These are phyloP conservation scores for Lomographa bimaculata DNA, from an alignment of 2,888 invertebrate species.

Conservation along the genomic window DNA sequence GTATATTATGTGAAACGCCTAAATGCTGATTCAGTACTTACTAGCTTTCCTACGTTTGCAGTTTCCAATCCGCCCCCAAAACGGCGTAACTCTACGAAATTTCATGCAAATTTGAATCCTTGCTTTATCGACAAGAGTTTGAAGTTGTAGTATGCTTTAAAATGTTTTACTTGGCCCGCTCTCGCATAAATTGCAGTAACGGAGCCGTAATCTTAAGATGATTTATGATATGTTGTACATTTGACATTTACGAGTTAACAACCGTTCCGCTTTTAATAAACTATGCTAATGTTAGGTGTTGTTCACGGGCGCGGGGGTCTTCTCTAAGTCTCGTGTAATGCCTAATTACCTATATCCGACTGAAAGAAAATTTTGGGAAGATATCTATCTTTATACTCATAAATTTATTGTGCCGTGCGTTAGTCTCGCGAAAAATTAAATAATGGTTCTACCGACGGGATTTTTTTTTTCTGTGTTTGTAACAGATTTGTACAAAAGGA, in stretches of 20 bases:
- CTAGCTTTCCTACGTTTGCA: slow-evolving; percentile 69
- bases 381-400: no score
- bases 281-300: slow-evolving; percentile 80
- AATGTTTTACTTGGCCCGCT: slow-evolving; percentile 45
- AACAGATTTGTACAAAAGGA: no score
- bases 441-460: no score
- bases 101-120: slow-evolving; percentile 37
- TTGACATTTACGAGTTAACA: slow-evolving; percentile 81
- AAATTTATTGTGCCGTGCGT: no score
- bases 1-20: slow-evolving; percentile 63
- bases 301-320: slow-evolving; percentile 58
- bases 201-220: slow-evolving; percentile 79
- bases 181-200: slow-evolving; percentile 61
- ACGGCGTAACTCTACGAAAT: slow-evolving; percentile 32
- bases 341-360: slow-evolving; percentile 74
- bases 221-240: slow-evolving; percentile 79
- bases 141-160: slow-evolving; percentile 35
- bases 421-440: no score
- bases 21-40: slow-evolving; percentile 73
- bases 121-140: slow-evolving; percentile 32
- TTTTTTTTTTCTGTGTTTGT: no score
- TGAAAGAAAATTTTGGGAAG: slow-evolving; percentile 69
- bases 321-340: slow-evolving; percentile 65
- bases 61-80: slow-evolving; percentile 42
- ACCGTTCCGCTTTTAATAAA: slow-evolving; percentile 77